Evolutionary conservation across 2,797 vertebrate species (phyloP), one percentile per base, ranked within the genome.

Genomic region (Dermochelys coriacea): DNA sequence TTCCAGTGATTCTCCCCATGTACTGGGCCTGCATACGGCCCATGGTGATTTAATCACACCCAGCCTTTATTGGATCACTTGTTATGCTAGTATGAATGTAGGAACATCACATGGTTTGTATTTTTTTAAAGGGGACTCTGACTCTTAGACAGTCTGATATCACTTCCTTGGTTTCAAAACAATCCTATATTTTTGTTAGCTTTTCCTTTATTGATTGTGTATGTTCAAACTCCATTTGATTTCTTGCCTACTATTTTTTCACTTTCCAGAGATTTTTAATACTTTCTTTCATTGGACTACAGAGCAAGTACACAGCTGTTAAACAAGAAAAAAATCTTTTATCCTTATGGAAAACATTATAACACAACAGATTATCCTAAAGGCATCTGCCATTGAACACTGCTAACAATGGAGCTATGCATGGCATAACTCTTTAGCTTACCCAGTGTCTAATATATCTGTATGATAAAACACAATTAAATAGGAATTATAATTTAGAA

Each of bases 391-490:
- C n/a, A 57, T 47, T 80, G 80, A 88, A 84, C 71, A 75, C 71
- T 80, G 61, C 50, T 82, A 45, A 59, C 16, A 61, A 45, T 37
- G 88, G 54, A 85, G 51, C 3, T 71, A 8, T 79, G 80, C 15
- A 16, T 16, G 57, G 79, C 25, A 90, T 82, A 93, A 74, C 6
- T 78, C 91, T 21, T 74, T 23, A 91, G 59, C 54, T 3, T 80
- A 78, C 2, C 25, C 79, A 57, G 25, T 57, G 25, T 79, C 94
- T 92, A 82, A 61, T 75, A 47, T 93, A 31, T 82, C 93, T 93
- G 91, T 87, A 59, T 71, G 85, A 77, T 41, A 83, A 85, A 23
- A 12, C 82, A 49, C 90, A 96, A 96, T 95, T 84, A 94, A 95
- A 93, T 34, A 12, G 93, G 75, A 95, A 91, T 89, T 83, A 92